phyloP scores from a whole-genome alignment of 64 coral and sea anemone species.

The Acropora tenuis region DNA sequence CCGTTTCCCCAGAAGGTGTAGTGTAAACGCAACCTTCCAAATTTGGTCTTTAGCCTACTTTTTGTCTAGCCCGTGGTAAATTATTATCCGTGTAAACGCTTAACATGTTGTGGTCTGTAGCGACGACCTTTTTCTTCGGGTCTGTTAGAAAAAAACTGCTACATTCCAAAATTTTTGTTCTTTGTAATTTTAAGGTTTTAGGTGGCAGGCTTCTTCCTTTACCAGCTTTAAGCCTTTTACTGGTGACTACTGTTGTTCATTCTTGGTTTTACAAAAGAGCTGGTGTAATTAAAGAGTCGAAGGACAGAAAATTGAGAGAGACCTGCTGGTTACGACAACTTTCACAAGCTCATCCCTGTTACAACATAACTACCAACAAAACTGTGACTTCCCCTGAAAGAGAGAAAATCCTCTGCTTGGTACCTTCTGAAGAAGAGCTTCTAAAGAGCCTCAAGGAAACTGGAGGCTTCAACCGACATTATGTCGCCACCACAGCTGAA shows the following conservation, averaged over 20 bases:
- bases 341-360: constrained; percentile 10
- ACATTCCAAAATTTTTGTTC: too few species aligned
- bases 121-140: too few species aligned
- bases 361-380: background rate
- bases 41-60: too few species aligned
- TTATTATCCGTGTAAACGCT: too few species aligned
- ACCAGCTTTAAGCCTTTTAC: background rate
- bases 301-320: too few species aligned
- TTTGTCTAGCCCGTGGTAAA: too few species aligned
- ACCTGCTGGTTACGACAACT: background rate
- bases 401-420: constrained; percentile 46
- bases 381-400: constrained; percentile 25
- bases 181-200: background rate
- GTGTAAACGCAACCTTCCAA: too few species aligned
- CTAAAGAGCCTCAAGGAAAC: constrained; percentile 10
- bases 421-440: constrained; percentile 20
- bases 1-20: too few species aligned
- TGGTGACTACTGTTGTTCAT: background rate
- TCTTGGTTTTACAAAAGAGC: background rate
- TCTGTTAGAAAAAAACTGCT: too few species aligned
- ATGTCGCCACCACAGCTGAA: constrained; percentile 35
- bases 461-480: constrained; percentile 61
- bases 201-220: background rate
- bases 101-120: background rate
- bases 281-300: background rate